These are phyloP conservation scores for Octonoba sinensis DNA, from an alignment of 2,888 invertebrate genomes.

Conservation along the genomic window DNA sequence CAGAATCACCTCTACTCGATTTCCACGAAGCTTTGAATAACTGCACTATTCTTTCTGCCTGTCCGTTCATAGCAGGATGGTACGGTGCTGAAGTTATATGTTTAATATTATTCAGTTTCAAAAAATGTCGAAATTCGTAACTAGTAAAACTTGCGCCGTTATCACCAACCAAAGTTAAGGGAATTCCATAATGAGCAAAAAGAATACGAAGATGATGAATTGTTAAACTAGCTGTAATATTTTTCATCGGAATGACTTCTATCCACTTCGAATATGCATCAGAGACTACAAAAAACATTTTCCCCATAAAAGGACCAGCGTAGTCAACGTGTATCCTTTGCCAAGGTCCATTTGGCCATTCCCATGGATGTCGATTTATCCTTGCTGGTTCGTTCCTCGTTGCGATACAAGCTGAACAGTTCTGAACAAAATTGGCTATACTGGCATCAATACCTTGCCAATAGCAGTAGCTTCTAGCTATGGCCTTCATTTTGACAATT, in stretches of 20 bases:
- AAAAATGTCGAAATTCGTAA: constrained; percentile 44
- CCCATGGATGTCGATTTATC: constrained; percentile 35
- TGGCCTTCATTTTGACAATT: constrained; percentile 41
- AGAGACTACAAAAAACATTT: constrained; percentile 34
- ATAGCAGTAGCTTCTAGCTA: constrained; percentile 40
- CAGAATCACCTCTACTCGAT: constrained; percentile 34
- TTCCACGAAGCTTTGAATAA: constrained; percentile 32
- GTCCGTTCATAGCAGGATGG: constrained; percentile 34
- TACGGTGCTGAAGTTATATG: constrained; percentile 31
- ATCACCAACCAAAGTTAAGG: constrained; percentile 33
- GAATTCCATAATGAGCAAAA: constrained; percentile 39
- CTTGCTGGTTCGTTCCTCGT: constrained; percentile 34
- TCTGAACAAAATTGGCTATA: constrained; percentile 38
- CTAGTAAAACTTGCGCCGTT: constrained; percentile 43
- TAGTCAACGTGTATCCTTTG: constrained; percentile 43
- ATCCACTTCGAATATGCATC: constrained; percentile 45
- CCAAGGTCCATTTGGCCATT: constrained; percentile 35
- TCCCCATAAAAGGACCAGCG: constrained; percentile 42
- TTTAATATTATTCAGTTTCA: constrained; percentile 39
- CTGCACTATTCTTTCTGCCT: constrained; percentile 35
- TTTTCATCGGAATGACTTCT: constrained; percentile 31
- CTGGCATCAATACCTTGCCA: constrained; percentile 39
- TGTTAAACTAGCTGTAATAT: constrained; percentile 27
- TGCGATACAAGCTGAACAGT: constrained; percentile 33
- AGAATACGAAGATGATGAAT: constrained; percentile 27